Base-by-base conservation (phyloP, 2,113 vertebrate genomes). In the Atractosteus spatula region DNA sequence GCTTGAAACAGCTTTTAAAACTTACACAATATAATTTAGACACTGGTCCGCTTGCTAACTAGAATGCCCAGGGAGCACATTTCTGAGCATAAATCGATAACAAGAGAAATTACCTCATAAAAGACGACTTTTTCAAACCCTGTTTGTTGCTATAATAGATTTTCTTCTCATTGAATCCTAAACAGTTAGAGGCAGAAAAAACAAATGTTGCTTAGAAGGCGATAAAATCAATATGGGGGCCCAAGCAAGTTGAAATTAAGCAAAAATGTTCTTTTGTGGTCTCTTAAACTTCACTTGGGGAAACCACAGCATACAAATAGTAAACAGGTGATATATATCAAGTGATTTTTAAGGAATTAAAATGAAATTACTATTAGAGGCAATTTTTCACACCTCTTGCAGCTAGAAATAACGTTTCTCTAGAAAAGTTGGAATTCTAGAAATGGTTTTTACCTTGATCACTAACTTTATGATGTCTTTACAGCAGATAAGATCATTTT, bases 1-100 rank as follows among this genome's bases (percentile, higher is more conserved):
- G 63, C 41, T 67, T 75, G 59, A 65, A 65, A 43, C n/a, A 66
- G 42, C 75, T 55, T 59, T 42, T 69, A 64, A 62, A 73, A 64
- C 73, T 71, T 63, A 62, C 17, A 59, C 51, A 55, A 41, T 75
- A 57, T 55, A 71, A 78, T 73, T 13, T 78, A 76, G 67, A 66
- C 64, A 65, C 68, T 74, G 63, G 66, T 29, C 64, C 69, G 43
- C 67, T 64, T 43, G 47, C 71, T 70, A 69, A 70, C 68, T n/a
- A 62, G 51, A 47, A 41, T 8, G 45, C 68, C 71, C 61, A 12
- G 68, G 55, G 55, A 69, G 66, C 55, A 66, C 59, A 74, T 66
- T 75, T 74, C 55, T 29, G 71, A 79, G 59, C 11, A 62, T 41
- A 54, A 62, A 81, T 76, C 71, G 70, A 75, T 75, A 75, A 8